Evolutionary conservation across 1,140 invertebrate genomes (phyloP).

Genomic region (Bombus waltoni): DNA sequence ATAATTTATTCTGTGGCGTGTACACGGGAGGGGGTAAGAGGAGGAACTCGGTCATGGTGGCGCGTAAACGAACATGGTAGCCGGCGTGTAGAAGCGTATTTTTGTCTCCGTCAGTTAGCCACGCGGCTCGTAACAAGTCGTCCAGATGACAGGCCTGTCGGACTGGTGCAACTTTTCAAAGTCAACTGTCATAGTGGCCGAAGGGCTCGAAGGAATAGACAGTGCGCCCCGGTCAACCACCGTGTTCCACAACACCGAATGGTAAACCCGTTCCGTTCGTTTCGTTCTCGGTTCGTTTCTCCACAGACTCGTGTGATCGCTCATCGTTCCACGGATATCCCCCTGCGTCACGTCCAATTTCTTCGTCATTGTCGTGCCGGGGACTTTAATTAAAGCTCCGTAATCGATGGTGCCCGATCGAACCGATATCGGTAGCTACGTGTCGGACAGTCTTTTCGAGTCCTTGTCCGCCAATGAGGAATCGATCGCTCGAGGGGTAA

Average conservation of each 20-base stretch:
- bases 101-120: conserved; percentile 65
- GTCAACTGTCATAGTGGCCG: conserved; percentile 67
- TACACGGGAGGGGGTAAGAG: neutral
- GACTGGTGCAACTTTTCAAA: conserved; percentile 77
- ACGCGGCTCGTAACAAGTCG: conserved; percentile 63
- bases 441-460: too few relatives aligned
- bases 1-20: conserved; percentile 28
- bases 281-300: neutral
- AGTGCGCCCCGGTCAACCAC: conserved; percentile 40
- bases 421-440: neutral
- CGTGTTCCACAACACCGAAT: conserved; percentile 43
- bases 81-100: conserved; percentile 62
- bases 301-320: conserved; percentile 27
- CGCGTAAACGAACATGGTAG: conserved; percentile 66
- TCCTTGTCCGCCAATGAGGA: neutral
- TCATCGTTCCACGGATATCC: conserved; percentile 48
- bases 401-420: conserved; percentile 47
- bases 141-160: conserved; percentile 71
- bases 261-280: neutral
- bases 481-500: neutral
- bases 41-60: conserved; percentile 62
- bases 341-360: conserved; percentile 19
- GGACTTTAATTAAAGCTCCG: conserved; percentile 58
- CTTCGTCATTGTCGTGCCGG: conserved; percentile 37
- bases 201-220: conserved; percentile 62